Evolutionary conservation across 2,797 vertebrate species (phyloP).

Genomic region (Scolopax bukidnonensis): DNA sequence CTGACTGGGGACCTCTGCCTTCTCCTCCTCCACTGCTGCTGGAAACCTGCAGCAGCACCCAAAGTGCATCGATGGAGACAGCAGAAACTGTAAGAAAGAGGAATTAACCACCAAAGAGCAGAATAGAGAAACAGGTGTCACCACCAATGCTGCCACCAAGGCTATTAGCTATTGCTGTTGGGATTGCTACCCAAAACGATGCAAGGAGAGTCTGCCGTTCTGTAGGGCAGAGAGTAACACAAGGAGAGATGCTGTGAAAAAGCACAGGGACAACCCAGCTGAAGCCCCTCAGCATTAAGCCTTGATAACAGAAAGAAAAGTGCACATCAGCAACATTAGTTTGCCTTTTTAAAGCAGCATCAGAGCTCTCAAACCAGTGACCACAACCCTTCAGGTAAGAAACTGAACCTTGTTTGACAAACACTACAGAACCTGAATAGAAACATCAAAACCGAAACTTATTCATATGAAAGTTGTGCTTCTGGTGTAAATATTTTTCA

Average conservation of each 20-base stretch:
- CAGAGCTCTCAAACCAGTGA: not conserved
- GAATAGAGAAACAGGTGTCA: not conserved
- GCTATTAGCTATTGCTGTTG: not conserved
- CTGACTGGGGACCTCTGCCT: rapidly evolving
- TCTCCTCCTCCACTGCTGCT: not conserved
- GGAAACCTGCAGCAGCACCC: not conserved
- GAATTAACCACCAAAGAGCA: not conserved
- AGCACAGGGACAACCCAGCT: not conserved
- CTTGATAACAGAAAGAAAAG: not conserved
- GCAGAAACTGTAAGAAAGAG: not conserved
- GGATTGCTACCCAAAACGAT: not conserved
- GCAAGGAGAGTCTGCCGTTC: not conserved
- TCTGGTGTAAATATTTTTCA: not conserved
- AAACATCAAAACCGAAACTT: not conserved
- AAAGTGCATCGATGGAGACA: rapidly evolving
- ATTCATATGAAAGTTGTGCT: rapidly evolving
- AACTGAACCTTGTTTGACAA: not conserved
- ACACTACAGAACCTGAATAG: not conserved
- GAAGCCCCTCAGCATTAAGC: rapidly evolving
- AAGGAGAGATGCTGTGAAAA: not conserved
- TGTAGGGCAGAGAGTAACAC: not conserved
- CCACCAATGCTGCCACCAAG: not conserved
- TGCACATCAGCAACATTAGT: not conserved
- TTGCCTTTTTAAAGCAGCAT: not conserved
- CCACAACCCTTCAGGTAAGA: rapidly evolving